Evolutionary conservation across 2,113 vertebrate species (phyloP).

Genomic region (Micronycteris hirsuta): DNA sequence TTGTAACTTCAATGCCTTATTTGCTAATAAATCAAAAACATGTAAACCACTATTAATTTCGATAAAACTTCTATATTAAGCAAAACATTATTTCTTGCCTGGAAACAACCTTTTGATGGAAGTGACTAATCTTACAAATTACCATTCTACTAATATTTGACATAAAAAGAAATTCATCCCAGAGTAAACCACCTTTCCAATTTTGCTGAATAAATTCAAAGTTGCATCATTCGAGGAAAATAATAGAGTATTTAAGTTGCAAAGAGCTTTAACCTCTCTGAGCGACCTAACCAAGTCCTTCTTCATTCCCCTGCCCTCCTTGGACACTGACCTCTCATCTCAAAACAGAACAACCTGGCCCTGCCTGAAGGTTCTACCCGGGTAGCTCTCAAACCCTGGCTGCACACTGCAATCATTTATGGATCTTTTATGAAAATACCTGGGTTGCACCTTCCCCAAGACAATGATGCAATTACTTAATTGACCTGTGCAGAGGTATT

Average conservation of each 20-base stretch:
- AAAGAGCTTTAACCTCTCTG: not conserved
- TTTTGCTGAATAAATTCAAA: conserved; percentile 41
- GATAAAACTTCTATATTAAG: conserved; percentile 27
- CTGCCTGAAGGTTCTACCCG: not conserved
- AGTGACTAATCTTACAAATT: conserved; percentile 47
- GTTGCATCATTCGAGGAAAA: not conserved
- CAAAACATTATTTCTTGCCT: conserved; percentile 41
- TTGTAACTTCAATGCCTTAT: not conserved
- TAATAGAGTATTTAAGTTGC: not conserved
- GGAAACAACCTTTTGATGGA: conserved; percentile 58
- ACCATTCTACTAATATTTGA: conserved; percentile 10
- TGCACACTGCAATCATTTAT: not conserved
- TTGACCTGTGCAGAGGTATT: not conserved
- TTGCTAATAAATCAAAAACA: conserved; percentile 34
- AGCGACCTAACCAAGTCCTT: not conserved
- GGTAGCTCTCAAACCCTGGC: not conserved
- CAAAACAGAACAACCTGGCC: not conserved
- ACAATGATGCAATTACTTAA: not conserved
- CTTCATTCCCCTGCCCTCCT: not conserved
- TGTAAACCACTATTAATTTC: conserved; percentile 28
- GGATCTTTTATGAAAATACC: not conserved
- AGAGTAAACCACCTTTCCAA: conserved; percentile 45
- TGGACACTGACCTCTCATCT: not conserved
- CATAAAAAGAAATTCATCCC: conserved; percentile 42
- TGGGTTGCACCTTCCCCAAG: not conserved